Percentiles rank a stretch among this genome's conserved stretches.
These are phyloP conservation scores for Amia ocellicauda DNA, from an alignment of 2,113 vertebrate genomes.

Conservation along the genomic window DNA sequence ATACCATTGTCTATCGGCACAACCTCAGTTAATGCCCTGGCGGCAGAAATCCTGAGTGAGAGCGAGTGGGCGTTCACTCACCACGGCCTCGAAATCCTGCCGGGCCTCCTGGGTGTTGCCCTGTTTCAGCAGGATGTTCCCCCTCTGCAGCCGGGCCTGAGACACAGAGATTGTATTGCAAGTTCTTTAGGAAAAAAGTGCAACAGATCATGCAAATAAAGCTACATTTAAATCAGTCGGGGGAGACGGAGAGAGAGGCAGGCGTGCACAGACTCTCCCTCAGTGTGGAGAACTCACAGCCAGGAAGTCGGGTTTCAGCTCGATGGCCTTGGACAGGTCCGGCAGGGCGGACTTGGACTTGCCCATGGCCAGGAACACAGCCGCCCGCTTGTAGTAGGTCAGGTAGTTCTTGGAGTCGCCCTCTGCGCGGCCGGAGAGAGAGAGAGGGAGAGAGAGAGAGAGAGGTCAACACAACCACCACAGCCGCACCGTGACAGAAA, in stretches of 20 bases:
- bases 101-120: constrained; percentile 63
- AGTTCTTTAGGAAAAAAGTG: no score
- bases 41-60: no score
- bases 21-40: no score
- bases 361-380: constrained; percentile 77
- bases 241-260: background rate
- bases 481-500: no score
- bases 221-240: no score
- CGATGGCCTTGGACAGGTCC: constrained; percentile 71
- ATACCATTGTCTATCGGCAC: no score
- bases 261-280: no score
- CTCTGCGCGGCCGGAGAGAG: constrained; percentile 47
- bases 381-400: constrained; percentile 78
- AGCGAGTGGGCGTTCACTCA: no score
- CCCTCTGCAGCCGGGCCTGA: constrained; percentile 73
- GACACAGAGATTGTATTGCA: no score
- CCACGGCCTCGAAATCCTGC: constrained; percentile 72
- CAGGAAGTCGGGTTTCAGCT: constrained; percentile 78
- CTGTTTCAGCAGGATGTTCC: constrained; percentile 74
- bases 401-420: constrained; percentile 78
- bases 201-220: no score
- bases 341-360: constrained; percentile 77
- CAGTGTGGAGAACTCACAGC: no score
- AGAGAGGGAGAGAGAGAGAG: background rate
- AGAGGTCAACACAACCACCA: background rate